Evolutionary conservation across 1,140 invertebrate species (phyloP).

Genomic region (Odontomachus brunneus): DNA sequence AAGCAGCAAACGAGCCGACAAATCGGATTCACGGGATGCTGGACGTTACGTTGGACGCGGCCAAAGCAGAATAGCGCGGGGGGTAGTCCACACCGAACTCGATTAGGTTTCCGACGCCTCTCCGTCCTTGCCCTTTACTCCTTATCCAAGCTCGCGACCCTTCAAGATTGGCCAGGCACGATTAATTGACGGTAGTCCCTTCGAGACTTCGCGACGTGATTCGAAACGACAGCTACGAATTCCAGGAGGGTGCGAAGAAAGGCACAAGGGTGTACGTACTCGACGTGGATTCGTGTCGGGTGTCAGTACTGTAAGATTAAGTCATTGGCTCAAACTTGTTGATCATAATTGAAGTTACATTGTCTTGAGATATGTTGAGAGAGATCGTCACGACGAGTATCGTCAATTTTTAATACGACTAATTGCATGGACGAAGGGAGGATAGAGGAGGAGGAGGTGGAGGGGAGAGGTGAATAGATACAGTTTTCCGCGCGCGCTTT

Average conservation of each 20-base stretch:
- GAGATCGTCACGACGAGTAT: background rate
- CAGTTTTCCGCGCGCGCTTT: no score
- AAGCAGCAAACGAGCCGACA: constrained; percentile 79
- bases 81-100: constrained; percentile 66
- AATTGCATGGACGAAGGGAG: no score
- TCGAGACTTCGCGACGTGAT: constrained; percentile 72
- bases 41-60: constrained; percentile 69
- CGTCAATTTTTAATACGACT: no score
- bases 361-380: constrained; percentile 41
- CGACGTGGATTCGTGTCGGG: constrained; percentile 44
- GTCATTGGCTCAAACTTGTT: constrained; percentile 60
- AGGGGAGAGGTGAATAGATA: no score
- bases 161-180: constrained; percentile 76
- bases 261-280: constrained; percentile 55
- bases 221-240: constrained; percentile 74
- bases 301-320: constrained; percentile 47
- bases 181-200: constrained; percentile 78
- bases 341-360: constrained; percentile 7
- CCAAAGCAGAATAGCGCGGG: constrained; percentile 1
- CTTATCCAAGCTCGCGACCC: constrained; percentile 60
- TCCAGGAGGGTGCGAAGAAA: constrained; percentile 74
- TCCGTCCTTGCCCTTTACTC: constrained; percentile 32
- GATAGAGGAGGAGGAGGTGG: no score
- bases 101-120: constrained; percentile 77
- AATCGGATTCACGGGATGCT: constrained; percentile 81